Evolutionary conservation across 1,140 invertebrate genomes (phyloP), one percentile per base, ranked within the genome.

Genomic region (Hermatobates lingyangjiaoensis): DNA sequence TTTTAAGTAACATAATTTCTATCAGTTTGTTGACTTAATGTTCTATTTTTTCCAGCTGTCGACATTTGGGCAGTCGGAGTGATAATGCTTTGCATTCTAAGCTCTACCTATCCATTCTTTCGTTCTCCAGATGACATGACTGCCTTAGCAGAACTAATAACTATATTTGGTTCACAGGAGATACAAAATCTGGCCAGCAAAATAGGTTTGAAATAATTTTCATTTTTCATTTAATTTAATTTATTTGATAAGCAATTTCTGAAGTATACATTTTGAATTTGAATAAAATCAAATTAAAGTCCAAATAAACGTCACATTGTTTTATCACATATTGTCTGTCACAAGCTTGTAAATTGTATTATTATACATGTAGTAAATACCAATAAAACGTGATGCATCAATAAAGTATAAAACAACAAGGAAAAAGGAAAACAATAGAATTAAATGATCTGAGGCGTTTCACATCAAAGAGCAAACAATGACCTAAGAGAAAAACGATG

Each of bases 61-160:
- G 89, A 94, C 68, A 74, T 90, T 50, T 93, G 89, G 89, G 84
- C 88, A 28, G 76, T 77, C 38, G 89, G 89, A 30, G 80, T 92
- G 3, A 88, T 92, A 52, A 75, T 92, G 59, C 64, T 89, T 2
- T 82, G 79, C 47, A 76, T 88, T 52, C 67, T 91, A 5, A 82
- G 79, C 59, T 76, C 77, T 18, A 76, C 83, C 2, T 87, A 86
- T 69, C 84, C 84, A 26, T 86, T 92, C 63, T 88, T 92, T 61
- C 75, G 79, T 53, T 81, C 82, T 5, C 73, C 78, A 34, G 84
- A 89, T 65, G 86, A 89, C 61, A 68, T 81, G 45, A 77, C 79
- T 24, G 83, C 85, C 27, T 66, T 92, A 27, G 81, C 83, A 45
- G 87, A 92, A 72, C 81, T 92, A 45, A 77, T 80, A 2, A 78